Conservation (phyloP, 2,113 vertebrate species). For the Petaurus breviceps region DNA sequence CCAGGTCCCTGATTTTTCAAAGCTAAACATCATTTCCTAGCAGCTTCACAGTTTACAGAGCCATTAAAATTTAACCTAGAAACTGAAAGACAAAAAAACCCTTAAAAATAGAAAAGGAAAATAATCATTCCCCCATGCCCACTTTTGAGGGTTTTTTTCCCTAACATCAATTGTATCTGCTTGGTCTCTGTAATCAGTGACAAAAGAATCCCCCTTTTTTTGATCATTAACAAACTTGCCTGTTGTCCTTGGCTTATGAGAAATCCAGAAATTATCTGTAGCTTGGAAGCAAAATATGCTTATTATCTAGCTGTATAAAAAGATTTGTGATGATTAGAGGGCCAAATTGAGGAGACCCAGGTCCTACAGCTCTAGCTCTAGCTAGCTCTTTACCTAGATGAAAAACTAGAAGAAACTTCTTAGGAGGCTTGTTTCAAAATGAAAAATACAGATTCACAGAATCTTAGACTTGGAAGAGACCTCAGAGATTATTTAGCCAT, state of each 20-base stretch:
- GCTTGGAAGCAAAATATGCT: neutral
- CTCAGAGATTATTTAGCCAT: neutral
- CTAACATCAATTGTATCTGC: constrained; percentile 14
- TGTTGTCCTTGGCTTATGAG: neutral
- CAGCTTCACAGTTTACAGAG: neutral
- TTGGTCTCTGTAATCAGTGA: constrained; percentile 21
- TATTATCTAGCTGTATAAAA: neutral
- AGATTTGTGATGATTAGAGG: neutral
- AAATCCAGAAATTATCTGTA: neutral
- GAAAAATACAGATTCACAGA: neutral
- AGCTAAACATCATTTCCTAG: neutral
- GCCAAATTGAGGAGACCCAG: neutral
- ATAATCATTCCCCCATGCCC: neutral
- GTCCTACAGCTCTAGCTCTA: neutral
- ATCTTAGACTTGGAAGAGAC: neutral
- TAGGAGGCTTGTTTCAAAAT: neutral
- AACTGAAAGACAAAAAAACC: neutral
- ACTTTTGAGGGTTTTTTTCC: neutral
- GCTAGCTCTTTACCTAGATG: neutral
- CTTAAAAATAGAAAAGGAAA: neutral
- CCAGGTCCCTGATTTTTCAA: neutral
- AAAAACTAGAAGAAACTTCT: neutral
- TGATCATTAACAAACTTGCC: neutral
- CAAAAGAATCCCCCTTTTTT: neutral
- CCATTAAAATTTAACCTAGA: neutral